phyloP scores from a whole-genome alignment of 2,113 vertebrate species.

The Erythrolamprus reginae region DNA sequence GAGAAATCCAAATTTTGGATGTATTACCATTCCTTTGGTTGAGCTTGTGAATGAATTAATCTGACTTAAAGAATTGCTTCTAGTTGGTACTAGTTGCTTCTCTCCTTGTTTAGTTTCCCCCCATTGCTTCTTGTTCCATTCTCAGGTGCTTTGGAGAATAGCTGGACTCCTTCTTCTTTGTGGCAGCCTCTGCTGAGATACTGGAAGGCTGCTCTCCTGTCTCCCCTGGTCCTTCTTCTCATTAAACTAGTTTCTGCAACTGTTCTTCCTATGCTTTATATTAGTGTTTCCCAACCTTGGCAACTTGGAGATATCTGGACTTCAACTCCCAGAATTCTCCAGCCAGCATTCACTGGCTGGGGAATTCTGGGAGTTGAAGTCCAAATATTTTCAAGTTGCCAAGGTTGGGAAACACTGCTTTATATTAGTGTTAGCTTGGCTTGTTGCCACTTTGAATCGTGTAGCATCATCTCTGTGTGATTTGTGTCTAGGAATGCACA shows the following conservation, averaged over 20 bases:
- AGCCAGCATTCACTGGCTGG: no score
- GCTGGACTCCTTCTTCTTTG: not conserved
- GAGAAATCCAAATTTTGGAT: not conserved
- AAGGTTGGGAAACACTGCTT: no score
- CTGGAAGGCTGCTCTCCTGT: not conserved
- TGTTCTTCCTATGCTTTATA: not conserved
- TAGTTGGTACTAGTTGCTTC: not conserved
- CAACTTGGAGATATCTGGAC: no score
- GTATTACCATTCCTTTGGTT: not conserved
- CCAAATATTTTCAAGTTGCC: no score
- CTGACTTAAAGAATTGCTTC: not conserved
- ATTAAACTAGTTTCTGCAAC: not conserved
- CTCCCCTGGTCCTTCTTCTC: not conserved
- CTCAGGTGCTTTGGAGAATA: not conserved
- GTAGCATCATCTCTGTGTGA: not conserved
- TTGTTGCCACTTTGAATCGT: not conserved
- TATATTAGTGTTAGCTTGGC: not conserved
- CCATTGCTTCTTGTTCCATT: not conserved
- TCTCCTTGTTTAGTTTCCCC: not conserved
- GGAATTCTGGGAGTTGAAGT: no score
- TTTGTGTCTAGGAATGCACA: not conserved
- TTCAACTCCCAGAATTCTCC: no score
- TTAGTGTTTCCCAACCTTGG: no score
- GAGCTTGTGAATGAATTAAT: not conserved
- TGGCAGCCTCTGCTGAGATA: not conserved